Evolutionary conservation across 2,113 vertebrate genomes (phyloP).

Genomic region (Balaeniceps rex): DNA sequence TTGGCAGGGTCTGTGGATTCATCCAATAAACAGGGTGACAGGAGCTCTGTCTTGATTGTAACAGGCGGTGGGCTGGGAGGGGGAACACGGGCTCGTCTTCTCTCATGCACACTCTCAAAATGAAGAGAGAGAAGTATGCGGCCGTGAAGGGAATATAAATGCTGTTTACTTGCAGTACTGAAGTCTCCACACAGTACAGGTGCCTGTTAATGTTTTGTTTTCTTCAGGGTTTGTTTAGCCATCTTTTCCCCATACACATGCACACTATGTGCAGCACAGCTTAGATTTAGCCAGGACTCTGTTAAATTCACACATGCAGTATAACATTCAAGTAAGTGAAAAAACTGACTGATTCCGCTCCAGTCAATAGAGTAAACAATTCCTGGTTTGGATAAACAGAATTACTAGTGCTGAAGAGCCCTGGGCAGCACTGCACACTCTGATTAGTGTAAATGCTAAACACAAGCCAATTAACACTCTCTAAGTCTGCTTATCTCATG

Average conservation of each 20-base stretch:
- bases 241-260: neutral
- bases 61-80: neutral
- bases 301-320: neutral
- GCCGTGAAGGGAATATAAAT: neutral
- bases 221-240: neutral
- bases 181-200: neutral
- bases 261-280: neutral
- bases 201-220: neutral
- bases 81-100: fast-evolving
- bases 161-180: neutral
- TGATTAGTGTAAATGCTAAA: conserved; percentile 80
- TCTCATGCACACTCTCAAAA: fast-evolving
- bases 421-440: conserved; percentile 64
- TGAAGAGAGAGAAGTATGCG: neutral
- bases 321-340: conserved; percentile 18
- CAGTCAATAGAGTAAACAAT: conserved; percentile 73
- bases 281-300: neutral
- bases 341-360: conserved; percentile 12
- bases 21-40: neutral
- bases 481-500: conserved; percentile 77
- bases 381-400: conserved; percentile 69
- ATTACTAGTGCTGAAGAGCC: conserved; percentile 66
- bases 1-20: neutral
- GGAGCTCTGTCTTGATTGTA: neutral
- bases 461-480: conserved; percentile 81